Percentiles rank a stretch among this genome's conserved stretches.
Evolutionary conservation across 2,888 invertebrate genomes (phyloP).

Genomic region (Pyrochroa serraticornis): DNA sequence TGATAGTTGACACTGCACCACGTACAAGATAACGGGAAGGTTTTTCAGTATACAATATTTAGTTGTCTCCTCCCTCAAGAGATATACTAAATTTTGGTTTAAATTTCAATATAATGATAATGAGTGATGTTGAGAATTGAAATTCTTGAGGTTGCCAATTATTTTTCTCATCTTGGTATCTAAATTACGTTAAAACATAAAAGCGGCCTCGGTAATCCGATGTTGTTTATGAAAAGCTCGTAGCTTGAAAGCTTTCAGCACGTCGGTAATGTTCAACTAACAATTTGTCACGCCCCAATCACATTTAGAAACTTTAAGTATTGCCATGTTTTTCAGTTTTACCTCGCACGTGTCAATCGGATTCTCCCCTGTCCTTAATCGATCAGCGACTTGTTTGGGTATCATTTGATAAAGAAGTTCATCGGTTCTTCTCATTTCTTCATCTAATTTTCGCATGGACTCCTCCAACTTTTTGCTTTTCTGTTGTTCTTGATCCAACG

Average conservation of each 20-base stretch:
- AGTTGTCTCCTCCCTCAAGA: no score
- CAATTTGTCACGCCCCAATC: background rate
- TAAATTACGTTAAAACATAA: background rate
- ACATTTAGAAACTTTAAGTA: background rate
- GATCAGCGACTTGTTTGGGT: slow-evolving; percentile 95
- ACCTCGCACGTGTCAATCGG: slow-evolving; percentile 98
- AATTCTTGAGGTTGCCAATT: background rate
- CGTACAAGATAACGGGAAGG: no score
- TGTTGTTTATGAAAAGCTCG: background rate
- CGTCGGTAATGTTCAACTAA: no score
- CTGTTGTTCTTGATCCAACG: slow-evolving; percentile 94
- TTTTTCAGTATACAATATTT: no score
- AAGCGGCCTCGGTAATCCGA: background rate
- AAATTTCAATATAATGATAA: no score
- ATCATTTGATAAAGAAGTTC: slow-evolving; percentile 98
- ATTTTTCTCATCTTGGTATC: background rate
- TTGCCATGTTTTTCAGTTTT: slow-evolving; percentile 23
- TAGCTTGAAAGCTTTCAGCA: no score
- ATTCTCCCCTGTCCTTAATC: slow-evolving; percentile 91
- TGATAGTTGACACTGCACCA: no score
- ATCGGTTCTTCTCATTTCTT: slow-evolving; percentile 95
- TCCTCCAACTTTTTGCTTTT: slow-evolving; percentile 96
- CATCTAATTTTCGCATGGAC: slow-evolving; percentile 93
- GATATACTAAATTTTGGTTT: no score
- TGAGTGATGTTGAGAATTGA: no score